Evolutionary conservation across 2,797 vertebrate genomes (phyloP).

Genomic region (Crenichthys baileyi): DNA sequence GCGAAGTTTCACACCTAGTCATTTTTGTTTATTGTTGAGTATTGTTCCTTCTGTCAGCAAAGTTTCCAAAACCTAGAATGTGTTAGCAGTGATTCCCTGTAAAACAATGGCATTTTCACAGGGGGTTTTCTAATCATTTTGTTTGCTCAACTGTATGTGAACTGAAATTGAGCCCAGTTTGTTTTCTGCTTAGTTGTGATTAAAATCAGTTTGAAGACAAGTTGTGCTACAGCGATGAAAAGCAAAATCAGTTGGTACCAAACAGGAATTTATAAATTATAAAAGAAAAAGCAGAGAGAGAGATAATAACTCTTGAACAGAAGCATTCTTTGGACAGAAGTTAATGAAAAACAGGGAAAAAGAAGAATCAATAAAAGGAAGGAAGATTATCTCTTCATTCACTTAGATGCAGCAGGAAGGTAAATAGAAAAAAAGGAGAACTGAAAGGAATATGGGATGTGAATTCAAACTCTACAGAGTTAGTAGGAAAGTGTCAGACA

Average conservation of each 20-base stretch:
- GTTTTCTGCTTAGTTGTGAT: neutral
- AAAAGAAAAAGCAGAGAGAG: neutral
- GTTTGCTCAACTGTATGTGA: neutral
- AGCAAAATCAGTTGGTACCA: neutral
- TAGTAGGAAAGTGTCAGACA: conserved; percentile 27
- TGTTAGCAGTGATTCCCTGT: neutral
- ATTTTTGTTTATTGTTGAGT: too few species aligned
- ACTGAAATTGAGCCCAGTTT: neutral
- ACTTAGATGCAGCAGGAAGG: conserved; percentile 16
- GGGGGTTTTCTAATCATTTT: neutral
- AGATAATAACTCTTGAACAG: neutral
- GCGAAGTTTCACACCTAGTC: too few species aligned
- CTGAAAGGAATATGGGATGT: neutral
- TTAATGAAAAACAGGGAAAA: conserved; percentile 10
- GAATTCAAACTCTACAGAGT: conserved; percentile 19
- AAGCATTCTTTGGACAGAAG: neutral
- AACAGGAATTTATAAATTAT: neutral
- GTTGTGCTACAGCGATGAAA: neutral
- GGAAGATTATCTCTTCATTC: conserved; percentile 19
- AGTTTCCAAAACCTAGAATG: neutral
- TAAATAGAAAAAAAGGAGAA: conserved; percentile 3
- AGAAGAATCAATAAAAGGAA: conserved; percentile 5
- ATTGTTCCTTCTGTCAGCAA: neutral
- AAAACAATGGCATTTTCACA: neutral
- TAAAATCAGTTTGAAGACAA: neutral